Evolutionary conservation across 2,888 invertebrate species (phyloP).

Genomic region (Megamerina dolium): DNA sequence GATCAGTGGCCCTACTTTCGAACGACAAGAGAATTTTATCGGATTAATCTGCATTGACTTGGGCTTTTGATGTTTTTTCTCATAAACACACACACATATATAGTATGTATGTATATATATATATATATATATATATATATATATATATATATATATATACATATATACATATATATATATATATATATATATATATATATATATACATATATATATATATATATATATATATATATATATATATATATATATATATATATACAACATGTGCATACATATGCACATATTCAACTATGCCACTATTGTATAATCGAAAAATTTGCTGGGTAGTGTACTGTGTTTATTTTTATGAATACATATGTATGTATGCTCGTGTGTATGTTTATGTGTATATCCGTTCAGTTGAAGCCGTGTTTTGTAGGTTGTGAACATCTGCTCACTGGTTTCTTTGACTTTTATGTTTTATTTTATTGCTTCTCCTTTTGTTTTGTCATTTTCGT

Average conservation of each 20-base stretch:
- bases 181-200: neutral
- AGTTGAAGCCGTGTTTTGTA: constrained; percentile 26
- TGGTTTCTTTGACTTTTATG: constrained; percentile 25
- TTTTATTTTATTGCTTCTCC: constrained; percentile 26
- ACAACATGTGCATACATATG: neutral
- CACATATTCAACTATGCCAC: neutral
- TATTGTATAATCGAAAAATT: neutral
- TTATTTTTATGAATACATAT: neutral
- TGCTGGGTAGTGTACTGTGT: neutral
- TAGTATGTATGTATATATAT: neutral
- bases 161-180: neutral
- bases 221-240: neutral
- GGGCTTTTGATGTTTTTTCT: no score
- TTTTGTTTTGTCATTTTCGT: constrained; percentile 19
- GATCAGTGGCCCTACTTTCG: no score
- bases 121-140: no score
- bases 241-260: neutral
- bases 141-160: no score
- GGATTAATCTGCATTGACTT: no score
- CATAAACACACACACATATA: no score
- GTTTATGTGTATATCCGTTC: constrained; percentile 17
- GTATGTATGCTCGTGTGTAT: neutral
- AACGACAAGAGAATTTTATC: no score
- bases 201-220: neutral
- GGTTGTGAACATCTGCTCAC: constrained; percentile 48